A percentile compares a stretch with the other conserved stretches of the same genome.
phyloP scores from a whole-genome alignment of 2,888 invertebrate genomes.

The Scaptomyza cyrtandrae region DNA sequence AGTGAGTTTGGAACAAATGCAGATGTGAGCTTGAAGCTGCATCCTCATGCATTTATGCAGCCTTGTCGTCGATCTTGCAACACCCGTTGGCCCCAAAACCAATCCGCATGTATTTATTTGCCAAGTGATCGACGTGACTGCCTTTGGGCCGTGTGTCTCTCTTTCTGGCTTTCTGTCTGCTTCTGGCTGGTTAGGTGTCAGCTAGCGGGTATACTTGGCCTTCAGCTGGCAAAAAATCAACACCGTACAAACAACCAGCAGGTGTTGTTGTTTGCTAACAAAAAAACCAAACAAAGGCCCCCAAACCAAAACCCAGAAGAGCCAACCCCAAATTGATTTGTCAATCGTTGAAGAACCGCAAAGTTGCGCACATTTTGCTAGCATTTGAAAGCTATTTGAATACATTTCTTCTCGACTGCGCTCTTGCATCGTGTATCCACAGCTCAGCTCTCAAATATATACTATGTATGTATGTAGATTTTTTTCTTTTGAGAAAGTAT shows the following conservation, averaged over 20 bases:
- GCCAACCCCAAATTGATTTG: slow-evolving; percentile 74
- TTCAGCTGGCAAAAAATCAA: slow-evolving; percentile 52
- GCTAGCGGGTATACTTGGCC: slow-evolving; percentile 60
- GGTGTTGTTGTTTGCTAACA: slow-evolving; percentile 53
- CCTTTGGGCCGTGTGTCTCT: slow-evolving; percentile 14
- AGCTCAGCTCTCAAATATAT: background rate
- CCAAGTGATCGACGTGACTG: slow-evolving; percentile 75
- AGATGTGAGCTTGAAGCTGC: slow-evolving; percentile 49
- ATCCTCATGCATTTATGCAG: slow-evolving; percentile 78
- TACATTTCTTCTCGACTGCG: slow-evolving; percentile 55
- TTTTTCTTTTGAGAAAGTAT: slow-evolving; percentile 61
- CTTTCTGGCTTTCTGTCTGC: background rate
- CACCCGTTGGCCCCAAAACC: slow-evolving; percentile 33
- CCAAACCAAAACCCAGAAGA: slow-evolving; percentile 39
- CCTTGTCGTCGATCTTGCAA: slow-evolving; percentile 70
- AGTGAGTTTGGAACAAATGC: slow-evolving; percentile 49
- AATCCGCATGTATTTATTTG: slow-evolving; percentile 76
- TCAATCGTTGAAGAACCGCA: slow-evolving; percentile 71
- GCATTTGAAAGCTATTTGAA: slow-evolving; percentile 78
- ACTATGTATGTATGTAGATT: background rate
- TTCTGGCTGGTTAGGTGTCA: slow-evolving; percentile 57
- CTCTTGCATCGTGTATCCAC: slow-evolving; percentile 14
- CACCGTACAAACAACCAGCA: slow-evolving; percentile 54
- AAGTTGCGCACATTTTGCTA: slow-evolving; percentile 73
- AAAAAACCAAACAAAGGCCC: slow-evolving; percentile 51